Evolutionary conservation across 2,797 vertebrate species (phyloP), one percentile per base, ranked within the genome.

Genomic region (Paramormyrops hopkinsi): DNA sequence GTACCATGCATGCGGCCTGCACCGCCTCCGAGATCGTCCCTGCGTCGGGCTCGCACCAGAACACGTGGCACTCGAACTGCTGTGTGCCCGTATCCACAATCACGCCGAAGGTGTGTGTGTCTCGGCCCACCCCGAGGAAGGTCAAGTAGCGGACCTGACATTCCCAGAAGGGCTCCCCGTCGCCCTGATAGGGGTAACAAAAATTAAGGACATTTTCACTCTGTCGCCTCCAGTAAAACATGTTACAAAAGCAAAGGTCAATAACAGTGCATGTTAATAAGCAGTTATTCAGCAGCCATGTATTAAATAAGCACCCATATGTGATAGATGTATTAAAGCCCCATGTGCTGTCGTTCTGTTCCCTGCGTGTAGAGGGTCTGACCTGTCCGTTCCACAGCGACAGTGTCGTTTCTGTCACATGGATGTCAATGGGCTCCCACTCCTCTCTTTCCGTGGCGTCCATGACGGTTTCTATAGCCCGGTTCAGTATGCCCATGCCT

Each of bases 401-500:
- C 95, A 99, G 94, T 90, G 97, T 29, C 2, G 95, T 97, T 91
- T 99, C 97, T 0, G 97, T 97, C 79, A 99, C 95, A 2, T 95
- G 97, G 92, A 99, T 95, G 90, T 96, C 93, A 1, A 96, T 93
- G 0, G 96, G 95, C 0, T 95, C 96, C 98, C 98, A 99, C 90
- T 95, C 92, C 5, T 97, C 96, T 90, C 87, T 94, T 90, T 97
- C 96, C 0, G 95, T 96, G 3, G 93, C 94, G 90, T 94, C 95
- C 89, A 96, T 96, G 94, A 99, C 96, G 92, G 95, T 96, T 91
- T 98, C 97, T 0, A 99, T 98, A 17, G 97, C 97, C 89, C 96
- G 93, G 53, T 99, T 99, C 92, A 99, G 88, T 88, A 99, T 96
- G 88, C 98, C 97, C 97, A 99, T 99, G 86, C 98, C 98, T 99